Evolutionary conservation across 2,888 invertebrate species (phyloP).

Genomic region (Cryptus armator): DNA sequence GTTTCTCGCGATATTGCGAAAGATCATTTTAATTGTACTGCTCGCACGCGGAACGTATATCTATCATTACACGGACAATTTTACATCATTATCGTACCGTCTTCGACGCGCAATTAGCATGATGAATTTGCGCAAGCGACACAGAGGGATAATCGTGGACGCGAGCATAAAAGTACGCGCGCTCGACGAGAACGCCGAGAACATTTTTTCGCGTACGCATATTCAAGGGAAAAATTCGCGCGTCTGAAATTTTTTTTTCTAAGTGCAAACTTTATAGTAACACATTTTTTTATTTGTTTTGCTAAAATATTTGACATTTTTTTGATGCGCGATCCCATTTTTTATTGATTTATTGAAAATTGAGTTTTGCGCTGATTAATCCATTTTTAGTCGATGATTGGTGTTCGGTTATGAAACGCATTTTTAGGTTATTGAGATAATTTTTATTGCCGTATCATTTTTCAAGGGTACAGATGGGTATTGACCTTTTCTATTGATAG

Average conservation of each 20-base stretch:
- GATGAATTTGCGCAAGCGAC: conserved; percentile 10
- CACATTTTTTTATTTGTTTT: too few relatives aligned
- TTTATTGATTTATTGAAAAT: not conserved
- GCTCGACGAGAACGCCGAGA: not conserved
- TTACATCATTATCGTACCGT: not conserved
- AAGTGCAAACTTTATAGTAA: not conserved
- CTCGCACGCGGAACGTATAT: not conserved
- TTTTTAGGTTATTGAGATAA: not conserved
- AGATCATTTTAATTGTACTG: not conserved
- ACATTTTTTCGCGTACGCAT: not conserved
- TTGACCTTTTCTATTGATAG: not conserved
- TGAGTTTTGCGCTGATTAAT: not conserved
- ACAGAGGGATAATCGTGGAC: not conserved
- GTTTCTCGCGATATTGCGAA: not conserved
- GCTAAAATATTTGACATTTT: too few relatives aligned
- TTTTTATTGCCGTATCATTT: not conserved
- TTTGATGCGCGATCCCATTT: not conserved
- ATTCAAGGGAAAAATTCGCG: not conserved
- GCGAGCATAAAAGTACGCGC: conserved; percentile 5
- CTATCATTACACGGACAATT: not conserved
- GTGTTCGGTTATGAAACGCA: not conserved
- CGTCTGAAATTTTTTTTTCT: not conserved
- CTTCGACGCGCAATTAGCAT: conserved; percentile 8
- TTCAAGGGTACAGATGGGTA: not conserved
- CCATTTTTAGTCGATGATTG: not conserved